Base-by-base conservation (phyloP, 2,888 invertebrate species). In the Eupeodes latifasciatus region DNA sequence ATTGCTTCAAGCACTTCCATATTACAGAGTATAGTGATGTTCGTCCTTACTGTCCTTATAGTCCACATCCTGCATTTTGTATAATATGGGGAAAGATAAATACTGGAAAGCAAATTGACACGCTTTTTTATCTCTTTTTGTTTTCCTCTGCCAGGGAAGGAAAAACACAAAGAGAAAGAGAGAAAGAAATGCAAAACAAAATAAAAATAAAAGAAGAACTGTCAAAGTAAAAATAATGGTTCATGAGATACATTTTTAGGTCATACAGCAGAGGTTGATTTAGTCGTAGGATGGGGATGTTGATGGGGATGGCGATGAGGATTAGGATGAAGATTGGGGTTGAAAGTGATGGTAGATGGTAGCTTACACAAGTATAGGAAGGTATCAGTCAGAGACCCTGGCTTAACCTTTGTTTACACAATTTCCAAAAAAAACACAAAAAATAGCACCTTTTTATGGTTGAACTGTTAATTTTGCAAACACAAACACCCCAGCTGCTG, bases 61-160 rank as follows among this genome's bases (percentile, higher is more conserved):
- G 57, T 27, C 57, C 55, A 1, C 14, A 9, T 69, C 47, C 27
- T 59, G 53, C 36, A 72, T 51, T 78, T 76, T 76, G 79, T 84
- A 62, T 27, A 27, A 27, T 27, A 27, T 64, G 72, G 67, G 72
- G 62, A 80, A 83, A 83, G 49, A 83, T 83, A 83, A 80, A 87
- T 77, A 74, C 83, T 80, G 79, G 53, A n/a, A 74, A 87, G 76
- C 75, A 87, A 87, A 87, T 80, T 87, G 87, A 80, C 80, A 83
- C 83, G 83, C 59, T 83, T 86, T 77, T 77, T 80, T 19, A 34
- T 64, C 19, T 49, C 19, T 40, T 79, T 19, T 27, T 71, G 4
- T 59, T 44, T 19, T 10, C 10, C 9, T 40, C 49, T 9, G 40
- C n/a, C 75, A 44, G 11, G 2, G 49, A n/a, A 59, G 27, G 36